A percentile compares a stretch with the other conserved stretches of the same genome.
phyloP scores from a whole-genome alignment of 2,888 invertebrate species.

The Argynnis bischoffii region DNA sequence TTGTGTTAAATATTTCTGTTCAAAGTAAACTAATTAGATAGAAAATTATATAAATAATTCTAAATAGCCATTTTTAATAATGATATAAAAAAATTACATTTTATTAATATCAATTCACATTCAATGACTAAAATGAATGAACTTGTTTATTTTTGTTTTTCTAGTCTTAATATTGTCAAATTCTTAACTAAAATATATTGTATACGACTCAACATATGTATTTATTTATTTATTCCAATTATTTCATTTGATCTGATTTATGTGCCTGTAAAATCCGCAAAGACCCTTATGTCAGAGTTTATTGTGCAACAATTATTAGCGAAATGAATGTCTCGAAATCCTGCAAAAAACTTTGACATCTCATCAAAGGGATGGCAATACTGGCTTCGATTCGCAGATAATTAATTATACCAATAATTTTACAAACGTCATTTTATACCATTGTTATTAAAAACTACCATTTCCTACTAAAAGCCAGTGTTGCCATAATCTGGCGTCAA shows the following conservation, averaged over 20 bases:
- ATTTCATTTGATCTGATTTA: constrained; percentile 36
- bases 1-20: too few relatives aligned
- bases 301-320: background rate
- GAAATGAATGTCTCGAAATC: background rate
- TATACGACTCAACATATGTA: constrained; percentile 16
- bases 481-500: constrained; percentile 48
- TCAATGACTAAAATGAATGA: too few relatives aligned
- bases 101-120: too few relatives aligned
- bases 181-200: background rate
- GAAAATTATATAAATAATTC: too few relatives aligned
- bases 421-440: background rate
- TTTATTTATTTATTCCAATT: constrained; percentile 8
- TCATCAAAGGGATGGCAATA: constrained; percentile 27
- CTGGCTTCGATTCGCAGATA: constrained; percentile 17
- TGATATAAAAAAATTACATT: too few relatives aligned
- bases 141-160: too few relatives aligned
- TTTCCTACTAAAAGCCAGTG: constrained; percentile 29
- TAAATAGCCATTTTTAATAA: too few relatives aligned
- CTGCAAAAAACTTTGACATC: constrained; percentile 25
- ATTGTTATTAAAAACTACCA: constrained; percentile 13
- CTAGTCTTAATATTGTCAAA: too few relatives aligned
- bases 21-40: too few relatives aligned
- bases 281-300: constrained; percentile 17
- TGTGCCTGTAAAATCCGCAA: constrained; percentile 20
- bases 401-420: background rate